Evolutionary conservation across 2,113 vertebrate genomes (phyloP).

Genomic region (Mormyrus iriodes): DNA sequence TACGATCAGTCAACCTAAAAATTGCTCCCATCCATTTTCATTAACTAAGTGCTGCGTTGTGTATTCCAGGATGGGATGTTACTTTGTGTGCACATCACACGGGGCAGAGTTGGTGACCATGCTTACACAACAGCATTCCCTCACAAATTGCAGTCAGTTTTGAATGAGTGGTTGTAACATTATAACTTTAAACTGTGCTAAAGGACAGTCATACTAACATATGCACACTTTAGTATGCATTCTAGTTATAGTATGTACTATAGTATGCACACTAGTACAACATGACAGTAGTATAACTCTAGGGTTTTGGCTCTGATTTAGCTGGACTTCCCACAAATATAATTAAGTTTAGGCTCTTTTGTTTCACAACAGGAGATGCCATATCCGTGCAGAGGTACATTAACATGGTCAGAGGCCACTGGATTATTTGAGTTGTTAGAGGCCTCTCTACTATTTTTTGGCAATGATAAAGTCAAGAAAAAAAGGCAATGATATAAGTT

Average conservation of each 20-base stretch:
- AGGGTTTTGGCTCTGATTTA: background rate
- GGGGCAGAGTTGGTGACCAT: background rate
- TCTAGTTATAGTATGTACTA: background rate
- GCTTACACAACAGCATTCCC: background rate
- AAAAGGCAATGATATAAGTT: background rate
- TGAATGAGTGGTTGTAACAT: background rate
- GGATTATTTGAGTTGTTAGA: background rate
- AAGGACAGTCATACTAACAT: background rate
- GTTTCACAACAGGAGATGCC: background rate
- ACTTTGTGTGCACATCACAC: background rate
- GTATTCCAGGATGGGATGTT: background rate
- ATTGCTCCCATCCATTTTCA: background rate
- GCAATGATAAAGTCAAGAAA: background rate
- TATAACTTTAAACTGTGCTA: background rate
- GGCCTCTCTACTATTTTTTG: background rate
- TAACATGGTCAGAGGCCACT: background rate
- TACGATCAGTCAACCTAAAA: background rate
- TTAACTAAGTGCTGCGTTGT: background rate
- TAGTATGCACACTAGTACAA: background rate
- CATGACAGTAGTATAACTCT: background rate
- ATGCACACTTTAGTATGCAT: background rate
- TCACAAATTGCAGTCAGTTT: background rate
- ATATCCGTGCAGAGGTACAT: background rate
- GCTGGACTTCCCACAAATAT: background rate
- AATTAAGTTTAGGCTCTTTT: background rate